Conservation (phyloP, 2,797 vertebrate species). For the Phoebastria nigripes region DNA sequence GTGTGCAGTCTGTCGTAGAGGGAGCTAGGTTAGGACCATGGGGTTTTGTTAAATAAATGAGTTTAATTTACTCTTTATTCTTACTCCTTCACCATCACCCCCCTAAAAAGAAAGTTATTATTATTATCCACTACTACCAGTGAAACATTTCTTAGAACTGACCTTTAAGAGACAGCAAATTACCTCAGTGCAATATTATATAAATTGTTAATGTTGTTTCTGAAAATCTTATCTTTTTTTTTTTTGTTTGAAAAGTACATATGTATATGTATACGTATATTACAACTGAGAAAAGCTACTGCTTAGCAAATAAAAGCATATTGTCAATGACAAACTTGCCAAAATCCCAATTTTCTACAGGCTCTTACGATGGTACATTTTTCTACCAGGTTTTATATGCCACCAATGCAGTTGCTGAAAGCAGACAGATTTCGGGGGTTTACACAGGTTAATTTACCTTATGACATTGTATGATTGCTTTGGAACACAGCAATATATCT, state of each 20-base stretch:
- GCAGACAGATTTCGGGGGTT: not conserved
- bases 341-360: not conserved
- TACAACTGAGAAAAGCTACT: not conserved
- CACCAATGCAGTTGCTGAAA: not conserved
- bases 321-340: not conserved
- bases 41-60: not conserved
- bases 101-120: not conserved
- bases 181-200: not conserved
- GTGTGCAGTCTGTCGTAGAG: not conserved
- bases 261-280: not conserved
- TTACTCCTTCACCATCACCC: not conserved
- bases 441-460: conserved; percentile 31
- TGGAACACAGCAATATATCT: conserved; percentile 1
- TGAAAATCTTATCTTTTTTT: not conserved
- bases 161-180: not conserved
- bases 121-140: not conserved
- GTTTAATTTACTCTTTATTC: not conserved
- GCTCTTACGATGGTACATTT: not conserved
- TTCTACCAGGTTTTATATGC: not conserved
- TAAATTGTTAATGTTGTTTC: not conserved
- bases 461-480: not conserved
- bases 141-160: not conserved
- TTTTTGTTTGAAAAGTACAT: not conserved
- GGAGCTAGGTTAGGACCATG: not conserved
- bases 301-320: conserved; percentile 7